Base-by-base conservation (phyloP, 92 coral and sea anemone genomes). In the Diadumene lineata region DNA sequence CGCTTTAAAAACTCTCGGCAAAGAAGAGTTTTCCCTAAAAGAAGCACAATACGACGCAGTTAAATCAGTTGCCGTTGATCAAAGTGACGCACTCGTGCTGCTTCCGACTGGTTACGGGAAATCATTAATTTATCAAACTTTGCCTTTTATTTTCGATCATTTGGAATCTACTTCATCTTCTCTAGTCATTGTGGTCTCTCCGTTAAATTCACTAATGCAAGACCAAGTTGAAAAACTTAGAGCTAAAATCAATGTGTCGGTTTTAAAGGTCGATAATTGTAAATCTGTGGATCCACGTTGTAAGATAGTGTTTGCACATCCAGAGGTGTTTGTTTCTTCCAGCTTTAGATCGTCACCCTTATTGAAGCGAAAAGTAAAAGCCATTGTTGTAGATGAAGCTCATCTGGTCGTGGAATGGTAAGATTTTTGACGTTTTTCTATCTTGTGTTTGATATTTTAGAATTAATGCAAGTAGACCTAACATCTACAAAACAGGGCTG, bases 381-480 rank as follows among this genome's bases (percentile, higher is more conserved):
- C 79, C 1, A 21, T 75, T 17, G 56, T 75, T 19, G 34, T 75
- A 11, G 60, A 75, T 0, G 70, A 75, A 24, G 70, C 79, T 11
- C 70, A 75, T 43, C 63, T 75, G 56, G 69, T 75, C 1, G 34
- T 61, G 38, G 70, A 75, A 31, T 75, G 80, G 80, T 75, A 27
- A 58, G 68, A 57, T 56, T 44, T 56, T 32, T 13, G 6, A 6
- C 48, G 7, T 53, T 3, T 53, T 31, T 68, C 31, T 31, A 43
- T 68, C 33, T 31, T 31, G 24, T 53, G 34, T 22, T 34, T n/a
- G n/a, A n/a, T n/a, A n/a, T n/a, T n/a, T n/a, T n/a, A n/a, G n/a
- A n/a, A n/a, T n/a, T n/a, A n/a, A n/a, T n/a, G n/a, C n/a, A n/a
- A n/a, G n/a, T n/a, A n/a, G n/a, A n/a, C n/a, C 44, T 64, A 31